phyloP scores from a whole-genome alignment of 2,888 invertebrate species.

The Polyommatus icarus region DNA sequence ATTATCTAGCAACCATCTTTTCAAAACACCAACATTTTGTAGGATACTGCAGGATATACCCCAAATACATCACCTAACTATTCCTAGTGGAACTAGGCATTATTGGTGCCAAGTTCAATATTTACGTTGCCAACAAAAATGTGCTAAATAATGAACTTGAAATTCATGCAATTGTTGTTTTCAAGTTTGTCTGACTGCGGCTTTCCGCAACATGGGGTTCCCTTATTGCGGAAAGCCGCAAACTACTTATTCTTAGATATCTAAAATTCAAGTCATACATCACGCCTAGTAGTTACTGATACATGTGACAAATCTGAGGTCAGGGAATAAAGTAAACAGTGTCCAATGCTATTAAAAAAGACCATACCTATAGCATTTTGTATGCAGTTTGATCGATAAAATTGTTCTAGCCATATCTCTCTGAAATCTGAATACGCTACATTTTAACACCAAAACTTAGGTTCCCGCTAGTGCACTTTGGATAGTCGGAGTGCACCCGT shows the following conservation, averaged over 20 bases:
- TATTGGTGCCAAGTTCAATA: background rate
- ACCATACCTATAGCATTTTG: background rate
- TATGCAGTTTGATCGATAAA: conserved; percentile 7
- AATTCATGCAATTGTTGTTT: background rate
- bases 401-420: background rate
- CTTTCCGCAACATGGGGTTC: background rate
- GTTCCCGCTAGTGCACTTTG: background rate
- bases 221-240: background rate
- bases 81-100: too few species aligned
- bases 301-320: background rate
- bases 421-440: background rate
- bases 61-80: too few species aligned
- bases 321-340: conserved; percentile 3
- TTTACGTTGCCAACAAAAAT: background rate
- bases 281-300: background rate
- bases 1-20: too few species aligned
- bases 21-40: too few species aligned
- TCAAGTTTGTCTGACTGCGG: conserved; percentile 7
- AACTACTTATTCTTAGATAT: background rate
- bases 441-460: background rate
- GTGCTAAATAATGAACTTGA: background rate
- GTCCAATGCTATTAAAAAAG: background rate
- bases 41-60: too few species aligned
- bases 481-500: background rate
- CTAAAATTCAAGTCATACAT: background rate